Base-by-base conservation (phyloP, 2,797 vertebrate genomes). In the Typhlichthys eigenmanni region DNA sequence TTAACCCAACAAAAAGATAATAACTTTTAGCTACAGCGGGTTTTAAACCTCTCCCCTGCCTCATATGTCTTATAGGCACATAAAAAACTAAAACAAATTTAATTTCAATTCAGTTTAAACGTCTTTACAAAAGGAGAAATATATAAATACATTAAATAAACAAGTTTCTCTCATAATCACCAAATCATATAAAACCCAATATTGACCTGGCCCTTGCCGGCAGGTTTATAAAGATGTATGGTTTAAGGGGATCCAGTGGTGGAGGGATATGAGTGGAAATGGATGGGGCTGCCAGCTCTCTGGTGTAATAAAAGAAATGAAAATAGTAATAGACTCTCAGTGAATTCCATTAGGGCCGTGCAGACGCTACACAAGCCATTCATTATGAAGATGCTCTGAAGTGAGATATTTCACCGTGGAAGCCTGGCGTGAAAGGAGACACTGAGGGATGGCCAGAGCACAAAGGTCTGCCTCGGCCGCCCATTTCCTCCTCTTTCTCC, bases 261-360 rank as follows among this genome's bases (percentile, higher is more conserved):
- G 82, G 82, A 86, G 71, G 84, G 78, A 81, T 87, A 80, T 78
- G 85, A 85, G 82, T 76, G 77, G 86, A 88, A 89, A 88, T 87
- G 82, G 86, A 89, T 86, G 86, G 82, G 81, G 83, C 87, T 88
- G 87, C 81, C 56, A 14, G 75, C 78, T 85, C 88, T 88, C 78
- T 57, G 69, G 80, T 83, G 84, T 91, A 89, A 90, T 90, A 89
- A 92, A 90, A 91, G 78, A 90, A 91, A 91, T 91, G 86, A 89
- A 89, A 90, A 85, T 85, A 87, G 86, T 90, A 90, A 91, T 90
- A 89, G 89, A 91, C 85, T 90, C 85, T 87, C 88, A 81, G 88
- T 86, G 86, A 90, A 91, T 92, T 87, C 87, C 84, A 89, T 92
- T 91, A 92, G 87, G 86, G 85, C 82, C 85, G 78, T 84, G 85